Percentiles rank a stretch among this genome's conserved stretches.
Conservation (phyloP, 1,140 invertebrate species). For the Branchinecta lindahli region DNA sequence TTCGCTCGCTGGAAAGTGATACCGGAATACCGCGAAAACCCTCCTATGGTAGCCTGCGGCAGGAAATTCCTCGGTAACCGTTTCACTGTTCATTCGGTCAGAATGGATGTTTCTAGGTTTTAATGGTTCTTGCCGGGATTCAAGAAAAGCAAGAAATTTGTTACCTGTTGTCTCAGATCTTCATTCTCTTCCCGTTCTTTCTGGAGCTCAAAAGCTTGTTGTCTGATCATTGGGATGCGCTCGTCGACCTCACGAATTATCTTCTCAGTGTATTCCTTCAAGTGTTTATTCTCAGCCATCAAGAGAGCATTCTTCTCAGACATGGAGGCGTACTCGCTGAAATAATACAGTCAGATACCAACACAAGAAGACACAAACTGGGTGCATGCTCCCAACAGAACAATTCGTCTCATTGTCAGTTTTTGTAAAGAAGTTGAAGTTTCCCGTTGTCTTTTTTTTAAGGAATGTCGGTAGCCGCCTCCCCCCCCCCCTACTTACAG, state of each 20-base stretch:
- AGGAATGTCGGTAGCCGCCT: too few relatives aligned
- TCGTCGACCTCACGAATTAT: neutral
- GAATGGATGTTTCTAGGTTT: neutral
- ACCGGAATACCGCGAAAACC: too few relatives aligned
- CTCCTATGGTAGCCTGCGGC: too few relatives aligned
- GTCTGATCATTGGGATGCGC: neutral
- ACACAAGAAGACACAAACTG: too few relatives aligned
- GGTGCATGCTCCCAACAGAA: too few relatives aligned
- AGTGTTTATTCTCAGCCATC: neutral
- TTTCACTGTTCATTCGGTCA: too few relatives aligned
- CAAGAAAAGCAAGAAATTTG: neutral
- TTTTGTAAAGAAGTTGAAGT: too few relatives aligned
- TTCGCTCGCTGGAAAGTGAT: too few relatives aligned
- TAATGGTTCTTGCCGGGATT: neutral
- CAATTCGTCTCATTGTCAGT: too few relatives aligned
- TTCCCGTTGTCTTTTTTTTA: too few relatives aligned
- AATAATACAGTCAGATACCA: neutral
- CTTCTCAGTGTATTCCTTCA: neutral
- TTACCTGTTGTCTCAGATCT: neutral
- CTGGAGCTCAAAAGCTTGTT: slow-evolving; percentile 1
- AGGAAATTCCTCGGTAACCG: too few relatives aligned
- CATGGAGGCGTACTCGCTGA: neutral
- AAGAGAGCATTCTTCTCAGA: neutral
- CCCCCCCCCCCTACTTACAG: too few relatives aligned
- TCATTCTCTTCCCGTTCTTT: slow-evolving; percentile 6